Conservation (phyloP, 2,797 vertebrate species). For the Tapera naevia region DNA sequence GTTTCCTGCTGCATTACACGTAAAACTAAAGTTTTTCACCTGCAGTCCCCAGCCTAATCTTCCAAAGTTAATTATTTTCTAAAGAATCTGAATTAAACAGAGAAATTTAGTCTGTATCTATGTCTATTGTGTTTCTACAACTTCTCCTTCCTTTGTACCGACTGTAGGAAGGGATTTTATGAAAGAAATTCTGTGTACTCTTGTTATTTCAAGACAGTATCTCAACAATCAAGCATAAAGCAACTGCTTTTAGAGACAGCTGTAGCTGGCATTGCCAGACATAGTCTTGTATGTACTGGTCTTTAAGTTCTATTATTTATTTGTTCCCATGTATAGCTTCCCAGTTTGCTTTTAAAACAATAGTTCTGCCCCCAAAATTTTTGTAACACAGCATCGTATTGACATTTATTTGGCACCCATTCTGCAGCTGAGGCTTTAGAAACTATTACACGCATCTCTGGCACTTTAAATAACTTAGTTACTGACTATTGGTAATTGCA, state of each 20-base stretch:
- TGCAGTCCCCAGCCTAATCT: neutral
- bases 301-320: neutral
- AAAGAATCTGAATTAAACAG: neutral
- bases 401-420: neutral
- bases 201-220: neutral
- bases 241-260: neutral
- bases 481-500: neutral
- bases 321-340: neutral
- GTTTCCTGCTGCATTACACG: neutral
- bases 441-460: slow-evolving; percentile 8
- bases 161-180: neutral
- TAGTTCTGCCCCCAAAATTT: neutral
- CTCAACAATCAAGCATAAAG: neutral
- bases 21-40: neutral
- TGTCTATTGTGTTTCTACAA: neutral
- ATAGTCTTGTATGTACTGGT: neutral
- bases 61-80: neutral
- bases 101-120: neutral
- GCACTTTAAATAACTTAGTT: slow-evolving; percentile 1
- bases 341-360: neutral
- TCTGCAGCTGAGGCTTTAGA: neutral
- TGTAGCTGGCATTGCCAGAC: neutral
- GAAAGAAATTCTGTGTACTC: neutral
- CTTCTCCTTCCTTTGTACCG: neutral
- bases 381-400: neutral